A percentile compares a stretch with the other conserved stretches of the same genome.
Evolutionary conservation across 2,113 vertebrate species (phyloP).

Genomic region (Anoplopoma fimbria): DNA sequence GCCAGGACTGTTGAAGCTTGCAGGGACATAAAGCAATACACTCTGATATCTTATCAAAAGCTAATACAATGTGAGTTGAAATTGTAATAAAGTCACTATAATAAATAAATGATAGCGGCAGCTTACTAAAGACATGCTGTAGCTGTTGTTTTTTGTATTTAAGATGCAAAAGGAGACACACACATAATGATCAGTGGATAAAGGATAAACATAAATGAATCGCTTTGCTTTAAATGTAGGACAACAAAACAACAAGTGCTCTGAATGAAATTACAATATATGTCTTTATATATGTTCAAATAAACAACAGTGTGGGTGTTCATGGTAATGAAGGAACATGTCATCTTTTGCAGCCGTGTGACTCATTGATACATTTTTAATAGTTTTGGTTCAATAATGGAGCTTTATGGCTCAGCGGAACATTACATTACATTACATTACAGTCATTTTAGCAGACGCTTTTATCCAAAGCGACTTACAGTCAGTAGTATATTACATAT

Average conservation of each 20-base stretch:
- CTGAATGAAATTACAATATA: background rate
- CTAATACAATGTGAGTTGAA: background rate
- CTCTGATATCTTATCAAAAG: constrained; percentile 32
- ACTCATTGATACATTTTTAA: background rate
- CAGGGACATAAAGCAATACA: constrained; percentile 16
- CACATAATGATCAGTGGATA: background rate
- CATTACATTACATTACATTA: background rate
- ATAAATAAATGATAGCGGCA: background rate
- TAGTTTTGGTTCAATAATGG: background rate
- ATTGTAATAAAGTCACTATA: background rate
- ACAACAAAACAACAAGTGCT: background rate
- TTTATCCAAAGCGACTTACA: too few species aligned
- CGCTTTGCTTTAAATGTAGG: background rate
- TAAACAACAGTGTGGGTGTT: background rate
- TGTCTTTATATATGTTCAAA: background rate
- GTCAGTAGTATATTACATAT: too few species aligned
- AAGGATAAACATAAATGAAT: background rate
- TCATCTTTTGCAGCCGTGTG: background rate
- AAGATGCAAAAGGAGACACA: background rate
- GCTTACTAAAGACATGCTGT: background rate
- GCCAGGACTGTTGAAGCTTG: constrained; percentile 24
- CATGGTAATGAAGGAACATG: background rate
- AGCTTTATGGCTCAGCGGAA: background rate
- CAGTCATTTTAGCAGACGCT: too few species aligned
- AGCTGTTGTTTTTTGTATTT: background rate